Evolutionary conservation across 2,797 vertebrate species (phyloP).

Genomic region (Babyrousa celebensis): DNA sequence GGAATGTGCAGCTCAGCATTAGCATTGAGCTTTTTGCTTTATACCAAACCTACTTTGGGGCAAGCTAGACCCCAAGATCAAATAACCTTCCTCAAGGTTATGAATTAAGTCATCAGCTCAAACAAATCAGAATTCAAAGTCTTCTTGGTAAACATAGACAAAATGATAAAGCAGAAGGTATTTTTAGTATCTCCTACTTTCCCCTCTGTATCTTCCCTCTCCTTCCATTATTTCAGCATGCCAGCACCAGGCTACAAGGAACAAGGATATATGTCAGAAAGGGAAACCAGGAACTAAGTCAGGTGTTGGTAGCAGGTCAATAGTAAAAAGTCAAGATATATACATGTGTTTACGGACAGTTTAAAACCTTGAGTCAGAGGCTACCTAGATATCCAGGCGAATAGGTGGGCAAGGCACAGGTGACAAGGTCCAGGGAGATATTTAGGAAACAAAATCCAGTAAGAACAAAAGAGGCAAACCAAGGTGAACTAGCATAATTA

Average conservation of each 20-base stretch:
- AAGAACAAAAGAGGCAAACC: not conserved
- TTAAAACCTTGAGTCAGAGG: slow-evolving; percentile 33
- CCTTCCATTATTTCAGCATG: not conserved
- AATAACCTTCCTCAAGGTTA: slow-evolving; percentile 39
- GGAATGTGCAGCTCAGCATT: slow-evolving; percentile 57
- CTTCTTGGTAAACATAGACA: slow-evolving; percentile 34
- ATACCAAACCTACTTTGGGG: not conserved
- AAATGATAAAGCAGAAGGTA: slow-evolving; percentile 11
- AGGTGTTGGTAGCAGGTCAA: not conserved
- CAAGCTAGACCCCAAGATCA: slow-evolving; percentile 41
- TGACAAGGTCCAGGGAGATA: not conserved
- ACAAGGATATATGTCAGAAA: not conserved
- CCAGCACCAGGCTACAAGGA: not conserved
- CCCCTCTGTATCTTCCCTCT: not conserved
- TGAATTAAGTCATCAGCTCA: not conserved
- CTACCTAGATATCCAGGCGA: not conserved
- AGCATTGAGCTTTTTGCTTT: slow-evolving; percentile 44
- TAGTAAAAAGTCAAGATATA: not conserved
- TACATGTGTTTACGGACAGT: not conserved
- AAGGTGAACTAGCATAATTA: not conserved
- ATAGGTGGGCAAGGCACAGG: not conserved
- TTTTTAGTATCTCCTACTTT: slow-evolving; percentile 40
- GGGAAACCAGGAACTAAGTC: not conserved
- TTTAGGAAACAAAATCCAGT: not conserved
- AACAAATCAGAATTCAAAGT: slow-evolving; percentile 31